Base-by-base conservation (phyloP, 2,888 invertebrate genomes). In the Nomada goodeniana region DNA sequence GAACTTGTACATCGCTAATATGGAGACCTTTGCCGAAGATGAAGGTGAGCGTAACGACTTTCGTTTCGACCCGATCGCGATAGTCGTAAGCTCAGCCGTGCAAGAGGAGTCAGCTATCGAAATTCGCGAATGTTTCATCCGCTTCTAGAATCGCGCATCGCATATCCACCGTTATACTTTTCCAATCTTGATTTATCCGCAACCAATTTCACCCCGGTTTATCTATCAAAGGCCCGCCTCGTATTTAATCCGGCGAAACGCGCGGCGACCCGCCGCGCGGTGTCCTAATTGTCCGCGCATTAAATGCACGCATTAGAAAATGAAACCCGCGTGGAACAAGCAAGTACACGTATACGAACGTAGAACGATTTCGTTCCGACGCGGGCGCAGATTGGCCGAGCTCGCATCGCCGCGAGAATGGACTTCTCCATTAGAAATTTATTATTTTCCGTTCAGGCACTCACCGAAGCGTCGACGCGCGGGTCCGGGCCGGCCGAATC, bases 391-490 rank as follows among this genome's bases (percentile, higher is more conserved):
- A 36, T 57, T 23, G 36, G 53, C 42, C 20, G 9, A 4, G 36
- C 47, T 59, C 26, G 23, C 57, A 23, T 20, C 20, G 74, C 59
- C 55, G 36, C 61, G 53, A 61, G 61, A 70, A 61, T 70, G 47
- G 50, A 26, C 53, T 59, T 63, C 55, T 53, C 68, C 18, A 69
- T 73, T 61, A 63, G 69, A 59, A 73, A 73, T 81, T 73, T 68
- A 81, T 74, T 81, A 74, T 67, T 70, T 55, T 42, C 26, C 69
- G 69, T 65, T 52, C 20, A 73, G 63, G 57, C 67, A 59, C 57
- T 69, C 75, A 57, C 55, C 26, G 72, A 18, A 26, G 60, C 50
- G 47, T 5, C 57, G 29, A 11, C 52, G 23, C 29, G 11, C 44
- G 59, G 36, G 36, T 36, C 36, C 36, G 44, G 63, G n/a, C 11